Evolutionary conservation across 2,888 invertebrate species (phyloP).

Genomic region (Scaptomyza reducta): DNA sequence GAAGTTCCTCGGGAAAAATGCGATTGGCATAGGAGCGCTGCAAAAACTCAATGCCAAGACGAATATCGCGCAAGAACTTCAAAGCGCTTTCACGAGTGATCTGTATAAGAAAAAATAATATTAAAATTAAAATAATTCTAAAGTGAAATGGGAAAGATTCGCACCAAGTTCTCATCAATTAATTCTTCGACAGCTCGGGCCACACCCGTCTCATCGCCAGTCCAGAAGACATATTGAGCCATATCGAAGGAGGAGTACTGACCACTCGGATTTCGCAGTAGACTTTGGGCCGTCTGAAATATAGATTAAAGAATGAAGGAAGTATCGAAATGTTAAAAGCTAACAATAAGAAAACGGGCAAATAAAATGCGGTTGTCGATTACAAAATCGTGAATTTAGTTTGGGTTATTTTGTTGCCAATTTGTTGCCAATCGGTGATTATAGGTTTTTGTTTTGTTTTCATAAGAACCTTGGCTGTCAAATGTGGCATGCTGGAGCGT

Average conservation of each 20-base stretch:
- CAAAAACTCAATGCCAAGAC: slow-evolving; percentile 89
- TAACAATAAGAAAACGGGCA: neutral
- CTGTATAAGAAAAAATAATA: slow-evolving; percentile 82
- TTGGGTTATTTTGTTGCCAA: slow-evolving; percentile 42
- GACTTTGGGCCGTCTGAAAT: slow-evolving; percentile 84
- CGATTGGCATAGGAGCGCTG: slow-evolving; percentile 85
- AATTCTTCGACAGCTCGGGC: slow-evolving; percentile 91
- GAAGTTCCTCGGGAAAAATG: slow-evolving; percentile 80
- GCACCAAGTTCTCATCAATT: slow-evolving; percentile 90
- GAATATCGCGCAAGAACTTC: slow-evolving; percentile 90
- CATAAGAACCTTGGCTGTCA: slow-evolving; percentile 83
- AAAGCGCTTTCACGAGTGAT: slow-evolving; percentile 91
- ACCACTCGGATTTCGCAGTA: slow-evolving; percentile 86
- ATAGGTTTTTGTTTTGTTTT: slow-evolving; percentile 11
- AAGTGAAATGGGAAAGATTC: neutral
- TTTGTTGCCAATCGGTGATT: slow-evolving; percentile 56
- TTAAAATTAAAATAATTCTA: neutral
- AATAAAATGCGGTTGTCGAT: slow-evolving; percentile 9
- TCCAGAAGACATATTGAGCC: slow-evolving; percentile 93
- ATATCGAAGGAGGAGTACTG: slow-evolving; percentile 91
- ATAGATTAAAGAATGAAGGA: neutral
- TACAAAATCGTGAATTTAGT: slow-evolving; percentile 36
- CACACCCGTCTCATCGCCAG: slow-evolving; percentile 91
- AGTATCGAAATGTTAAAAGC: neutral
- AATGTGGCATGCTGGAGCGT: slow-evolving; percentile 72